Evolutionary conservation across 1,140 invertebrate genomes (phyloP).

Genomic region (Coboldia fuscipes): DNA sequence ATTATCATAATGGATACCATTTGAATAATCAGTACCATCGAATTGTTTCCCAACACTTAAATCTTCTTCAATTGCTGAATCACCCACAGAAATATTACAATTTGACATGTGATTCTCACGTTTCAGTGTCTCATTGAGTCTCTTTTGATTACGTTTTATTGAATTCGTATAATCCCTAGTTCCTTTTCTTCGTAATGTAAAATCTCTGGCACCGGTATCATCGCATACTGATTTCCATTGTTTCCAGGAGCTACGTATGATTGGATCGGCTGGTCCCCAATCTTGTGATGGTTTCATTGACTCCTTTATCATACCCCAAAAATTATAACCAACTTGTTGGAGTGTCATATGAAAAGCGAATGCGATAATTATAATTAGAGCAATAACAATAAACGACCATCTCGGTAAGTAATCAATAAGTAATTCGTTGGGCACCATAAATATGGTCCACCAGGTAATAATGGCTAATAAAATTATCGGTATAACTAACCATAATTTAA

Average conservation of each 20-base stretch:
- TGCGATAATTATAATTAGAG: slow-evolving; percentile 9
- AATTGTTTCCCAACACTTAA: slow-evolving; percentile 20
- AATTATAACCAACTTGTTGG: slow-evolving; percentile 21
- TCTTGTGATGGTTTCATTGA: slow-evolving; percentile 20
- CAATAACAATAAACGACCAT: slow-evolving; percentile 18
- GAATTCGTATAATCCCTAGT: slow-evolving; percentile 35
- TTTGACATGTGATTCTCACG: slow-evolving; percentile 4
- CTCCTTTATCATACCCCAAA: slow-evolving; percentile 21
- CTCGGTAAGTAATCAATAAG: slow-evolving; percentile 13
- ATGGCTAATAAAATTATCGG: slow-evolving; percentile 16
- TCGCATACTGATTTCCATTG: slow-evolving; percentile 21
- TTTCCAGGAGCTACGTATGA: slow-evolving; percentile 20
- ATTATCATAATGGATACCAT: too few species aligned
- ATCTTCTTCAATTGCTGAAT: slow-evolving; percentile 21
- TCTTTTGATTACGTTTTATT: slow-evolving; percentile 21
- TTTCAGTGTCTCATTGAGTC: slow-evolving; percentile 2
- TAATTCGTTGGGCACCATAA: slow-evolving; percentile 16
- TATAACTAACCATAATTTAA: slow-evolving; percentile 16
- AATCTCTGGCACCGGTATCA: slow-evolving; percentile 27
- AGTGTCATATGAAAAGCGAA: slow-evolving; percentile 16
- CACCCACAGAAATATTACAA: slow-evolving; percentile 7
- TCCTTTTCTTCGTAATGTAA: slow-evolving; percentile 30
- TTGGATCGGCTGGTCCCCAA: slow-evolving; percentile 20
- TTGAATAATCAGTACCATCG: too few species aligned
- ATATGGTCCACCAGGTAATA: slow-evolving; percentile 19